A percentile compares a stretch with the other conserved stretches of the same genome.
Conservation (phyloP, 2,113 vertebrate genomes). For the Vulpes lagopus region DNA sequence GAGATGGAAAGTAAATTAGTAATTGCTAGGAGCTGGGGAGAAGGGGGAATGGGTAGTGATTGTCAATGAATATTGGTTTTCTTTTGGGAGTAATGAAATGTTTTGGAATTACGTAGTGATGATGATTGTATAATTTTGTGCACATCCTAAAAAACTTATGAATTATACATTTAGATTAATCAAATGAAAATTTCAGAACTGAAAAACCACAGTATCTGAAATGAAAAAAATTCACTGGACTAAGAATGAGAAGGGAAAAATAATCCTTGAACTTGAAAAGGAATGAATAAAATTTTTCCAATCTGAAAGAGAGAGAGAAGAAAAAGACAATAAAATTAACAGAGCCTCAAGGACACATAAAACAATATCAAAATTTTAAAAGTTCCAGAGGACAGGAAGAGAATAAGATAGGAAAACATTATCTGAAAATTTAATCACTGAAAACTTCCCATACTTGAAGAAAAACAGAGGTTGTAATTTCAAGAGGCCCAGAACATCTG, state of each 20-base stretch:
- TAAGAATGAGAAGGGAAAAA: background rate
- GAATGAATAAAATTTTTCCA: background rate
- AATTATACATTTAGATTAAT: background rate
- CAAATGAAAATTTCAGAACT: background rate
- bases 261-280: background rate
- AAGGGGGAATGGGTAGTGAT: background rate
- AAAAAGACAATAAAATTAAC: background rate
- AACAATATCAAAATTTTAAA: background rate
- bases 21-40: background rate
- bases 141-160: background rate
- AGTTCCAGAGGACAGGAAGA: background rate
- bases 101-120: background rate
- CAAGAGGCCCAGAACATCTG: background rate
- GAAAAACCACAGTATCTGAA: constrained; percentile 2
- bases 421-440: background rate
- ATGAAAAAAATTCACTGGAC: background rate
- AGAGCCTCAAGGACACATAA: background rate
- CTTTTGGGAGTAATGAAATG: background rate
- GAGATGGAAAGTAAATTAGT: background rate
- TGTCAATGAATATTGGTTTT: background rate
- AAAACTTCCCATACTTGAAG: background rate
- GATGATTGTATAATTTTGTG: background rate
- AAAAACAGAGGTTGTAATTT: background rate
- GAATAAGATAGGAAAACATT: background rate
- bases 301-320: background rate